phyloP scores from a whole-genome alignment of 2,888 invertebrate species.

The Xestia ashworthii region DNA sequence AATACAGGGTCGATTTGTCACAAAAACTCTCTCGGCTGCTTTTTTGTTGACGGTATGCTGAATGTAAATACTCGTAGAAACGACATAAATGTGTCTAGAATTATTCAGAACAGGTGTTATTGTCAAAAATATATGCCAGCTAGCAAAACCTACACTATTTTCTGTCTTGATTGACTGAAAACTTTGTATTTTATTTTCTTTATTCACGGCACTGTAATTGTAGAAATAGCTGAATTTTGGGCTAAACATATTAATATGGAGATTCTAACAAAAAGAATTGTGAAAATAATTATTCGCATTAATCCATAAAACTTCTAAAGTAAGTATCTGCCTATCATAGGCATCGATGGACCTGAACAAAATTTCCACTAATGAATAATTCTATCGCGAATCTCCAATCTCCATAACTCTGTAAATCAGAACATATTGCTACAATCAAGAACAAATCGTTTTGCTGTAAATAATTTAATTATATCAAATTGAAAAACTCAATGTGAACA shows the following conservation, averaged over 20 bases:
- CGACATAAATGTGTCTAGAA: background rate
- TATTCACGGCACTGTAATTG: background rate
- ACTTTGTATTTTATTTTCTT: background rate
- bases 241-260: background rate
- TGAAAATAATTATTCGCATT: background rate
- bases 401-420: background rate
- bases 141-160: constrained; percentile 2
- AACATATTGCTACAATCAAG: constrained; percentile 9
- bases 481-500: background rate
- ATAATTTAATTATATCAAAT: background rate
- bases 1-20: background rate
- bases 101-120: background rate
- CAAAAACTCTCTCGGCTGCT: background rate
- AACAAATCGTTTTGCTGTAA: background rate
- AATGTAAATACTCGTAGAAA: constrained; percentile 23
- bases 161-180: background rate
- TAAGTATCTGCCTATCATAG: background rate
- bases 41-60: constrained; percentile 32
- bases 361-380: constrained; percentile 12
- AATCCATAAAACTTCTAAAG: background rate
- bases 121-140: background rate
- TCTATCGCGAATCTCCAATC: background rate
- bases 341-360: background rate
- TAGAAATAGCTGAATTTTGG: background rate
- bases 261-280: background rate